These are phyloP conservation scores for Botia almorhae DNA, from an alignment of 2,797 vertebrate species.

Conservation along the genomic window DNA sequence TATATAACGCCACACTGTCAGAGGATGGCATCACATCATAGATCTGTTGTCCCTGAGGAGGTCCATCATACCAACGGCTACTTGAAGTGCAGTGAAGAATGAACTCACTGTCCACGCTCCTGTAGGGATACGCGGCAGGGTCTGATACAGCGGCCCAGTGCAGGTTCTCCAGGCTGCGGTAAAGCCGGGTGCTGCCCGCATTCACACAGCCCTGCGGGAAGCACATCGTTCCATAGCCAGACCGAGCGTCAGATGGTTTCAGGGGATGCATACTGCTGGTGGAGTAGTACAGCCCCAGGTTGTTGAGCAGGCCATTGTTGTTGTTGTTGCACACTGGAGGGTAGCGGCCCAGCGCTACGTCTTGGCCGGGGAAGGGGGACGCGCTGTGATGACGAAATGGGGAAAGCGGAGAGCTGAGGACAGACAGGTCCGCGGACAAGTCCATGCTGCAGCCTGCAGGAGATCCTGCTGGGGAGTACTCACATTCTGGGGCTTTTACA, in stretches of 20 bases:
- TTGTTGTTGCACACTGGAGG: constrained; percentile 75
- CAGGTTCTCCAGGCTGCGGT: constrained; percentile 89
- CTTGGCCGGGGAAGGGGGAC: constrained; percentile 49
- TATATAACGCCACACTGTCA: constrained; percentile 70
- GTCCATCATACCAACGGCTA: constrained; percentile 80
- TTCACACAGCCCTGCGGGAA: constrained; percentile 51
- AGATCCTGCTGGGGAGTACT: constrained; percentile 75
- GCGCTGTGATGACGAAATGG: constrained; percentile 71
- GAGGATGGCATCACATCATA: constrained; percentile 68
- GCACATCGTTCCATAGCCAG: constrained; percentile 51
- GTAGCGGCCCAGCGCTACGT: constrained; percentile 67
- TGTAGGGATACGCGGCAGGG: constrained; percentile 75
- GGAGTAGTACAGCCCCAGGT: constrained; percentile 81
- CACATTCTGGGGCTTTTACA: constrained; percentile 81
- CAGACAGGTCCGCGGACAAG: constrained; percentile 76
- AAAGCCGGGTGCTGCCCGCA: constrained; percentile 76
- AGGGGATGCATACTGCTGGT: constrained; percentile 73
- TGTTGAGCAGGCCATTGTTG: constrained; percentile 80
- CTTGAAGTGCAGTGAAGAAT: constrained; percentile 80
- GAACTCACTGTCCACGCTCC: constrained; percentile 82
- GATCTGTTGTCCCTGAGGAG: constrained; percentile 69
- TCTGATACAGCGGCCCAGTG: constrained; percentile 80
- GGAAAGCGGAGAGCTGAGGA: constrained; percentile 72
- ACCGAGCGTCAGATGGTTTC: constrained; percentile 69
- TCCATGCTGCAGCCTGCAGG: constrained; percentile 78